Conservation (phyloP, 2,113 vertebrate species). For the Eulemur macaco region DNA sequence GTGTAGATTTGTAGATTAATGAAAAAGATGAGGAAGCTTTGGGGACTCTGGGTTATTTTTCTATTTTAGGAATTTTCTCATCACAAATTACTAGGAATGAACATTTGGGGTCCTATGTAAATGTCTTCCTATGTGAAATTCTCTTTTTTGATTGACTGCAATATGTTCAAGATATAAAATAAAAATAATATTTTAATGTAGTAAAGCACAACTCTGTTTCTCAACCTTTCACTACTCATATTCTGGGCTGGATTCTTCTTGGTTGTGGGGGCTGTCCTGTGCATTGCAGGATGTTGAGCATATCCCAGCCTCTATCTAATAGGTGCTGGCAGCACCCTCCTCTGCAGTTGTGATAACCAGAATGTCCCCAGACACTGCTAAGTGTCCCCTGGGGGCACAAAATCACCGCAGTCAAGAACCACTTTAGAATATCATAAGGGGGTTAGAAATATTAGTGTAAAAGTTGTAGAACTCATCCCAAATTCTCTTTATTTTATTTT, state of each 20-base stretch:
- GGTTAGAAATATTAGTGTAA: background rate
- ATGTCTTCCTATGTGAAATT: conserved; percentile 1
- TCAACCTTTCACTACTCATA: background rate
- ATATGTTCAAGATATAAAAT: background rate
- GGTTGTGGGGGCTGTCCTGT: background rate
- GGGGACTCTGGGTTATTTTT: conserved; percentile 2
- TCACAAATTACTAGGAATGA: conserved; percentile 19
- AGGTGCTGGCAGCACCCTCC: background rate
- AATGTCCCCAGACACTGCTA: background rate
- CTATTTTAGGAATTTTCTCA: conserved; percentile 1
- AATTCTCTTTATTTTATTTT: background rate
- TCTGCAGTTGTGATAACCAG: background rate
- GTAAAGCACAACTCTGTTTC: background rate
- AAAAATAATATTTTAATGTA: background rate
- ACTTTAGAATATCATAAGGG: background rate
- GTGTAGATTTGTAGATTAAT: background rate
- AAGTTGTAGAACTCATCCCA: background rate
- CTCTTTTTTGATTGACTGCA: background rate
- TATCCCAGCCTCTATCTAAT: background rate
- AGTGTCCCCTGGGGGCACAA: background rate
- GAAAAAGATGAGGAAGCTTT: background rate
- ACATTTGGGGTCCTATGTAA: background rate
- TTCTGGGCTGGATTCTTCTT: background rate
- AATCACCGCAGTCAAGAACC: background rate
- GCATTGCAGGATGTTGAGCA: background rate